Percentiles rank a stretch among this genome's conserved stretches.
These are phyloP conservation scores for Eristalinus sepulchralis DNA, from an alignment of 2,888 invertebrate species.

Conservation along the genomic window DNA sequence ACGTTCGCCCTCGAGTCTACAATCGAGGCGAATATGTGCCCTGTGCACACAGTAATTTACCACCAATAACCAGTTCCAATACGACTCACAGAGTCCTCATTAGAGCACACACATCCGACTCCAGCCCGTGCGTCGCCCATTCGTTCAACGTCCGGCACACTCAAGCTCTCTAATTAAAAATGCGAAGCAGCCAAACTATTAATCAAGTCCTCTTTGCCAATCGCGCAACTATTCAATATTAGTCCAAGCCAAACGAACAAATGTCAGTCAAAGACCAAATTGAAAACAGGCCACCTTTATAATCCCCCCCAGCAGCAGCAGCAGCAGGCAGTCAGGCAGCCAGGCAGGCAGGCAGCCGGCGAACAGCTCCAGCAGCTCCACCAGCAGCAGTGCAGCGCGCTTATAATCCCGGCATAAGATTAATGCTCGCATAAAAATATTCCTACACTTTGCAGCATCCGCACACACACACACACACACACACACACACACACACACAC, in stretches of 20 bases:
- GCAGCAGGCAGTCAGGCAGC: neutral
- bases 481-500: neutral
- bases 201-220: slow-evolving; percentile 15
- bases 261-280: slow-evolving; percentile 33
- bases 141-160: neutral
- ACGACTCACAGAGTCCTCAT: neutral
- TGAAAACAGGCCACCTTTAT: slow-evolving; percentile 40
- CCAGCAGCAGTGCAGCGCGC: neutral
- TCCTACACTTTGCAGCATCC: slow-evolving; percentile 7
- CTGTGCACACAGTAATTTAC: neutral
- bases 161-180: neutral
- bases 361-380: too few relatives aligned
- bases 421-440: slow-evolving; percentile 37
- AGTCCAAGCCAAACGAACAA: slow-evolving; percentile 11
- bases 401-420: slow-evolving; percentile 30
- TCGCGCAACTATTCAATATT: slow-evolving; percentile 14
- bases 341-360: too few relatives aligned
- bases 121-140: too few relatives aligned
- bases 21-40: neutral
- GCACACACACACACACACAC: neutral
- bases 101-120: neutral
- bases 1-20: neutral
- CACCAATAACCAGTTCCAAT: too few relatives aligned
- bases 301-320: slow-evolving; percentile 8
- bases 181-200: slow-evolving; percentile 7